Base-by-base conservation (phyloP, 2,797 vertebrate species). In the Philypnodon macrostomus region DNA sequence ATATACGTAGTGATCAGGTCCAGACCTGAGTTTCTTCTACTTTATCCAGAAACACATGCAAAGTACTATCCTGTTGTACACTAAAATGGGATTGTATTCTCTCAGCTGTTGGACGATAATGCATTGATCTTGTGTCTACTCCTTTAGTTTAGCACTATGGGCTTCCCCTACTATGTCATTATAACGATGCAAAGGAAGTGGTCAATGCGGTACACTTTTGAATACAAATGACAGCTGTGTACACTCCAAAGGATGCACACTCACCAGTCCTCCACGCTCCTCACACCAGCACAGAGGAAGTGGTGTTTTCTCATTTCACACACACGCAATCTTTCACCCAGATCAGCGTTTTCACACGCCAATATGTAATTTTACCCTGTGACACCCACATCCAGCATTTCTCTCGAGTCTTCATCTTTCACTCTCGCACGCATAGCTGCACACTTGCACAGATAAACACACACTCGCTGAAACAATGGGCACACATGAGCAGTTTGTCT, bases 231-330 rank as follows among this genome's bases (percentile, higher is more conserved):
- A 52, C 79, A 82, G 80, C 80, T 86, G 75, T 64, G 61, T 53
- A 57, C 56, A 72, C 53, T 18, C 26, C 12, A 56, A 74, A 58
- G 67, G 64, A 75, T 59, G 45, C 18, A 59, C 42, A 55, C 64
- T 50, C 72, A 61, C 46, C 67, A 48, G 67, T 67, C 63, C 51
- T 55, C 51, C 41, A 27, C 31, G 48, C 56, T 55, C 52, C 50
- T 79, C 64, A 80, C 80, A 81, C 32, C 53, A 52, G 48, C 63
- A 58, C 77, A 71, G 65, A 78, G 83, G 84, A 88, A 88, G 82
- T 80, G 67, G 76, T 81, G 79, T 82, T 79, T 77, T 79, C 58
- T 79, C 64, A 70, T 73, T 66, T 66, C 62, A 38, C 21, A 55
- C 76, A 64, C 84, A 85, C 73, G 81, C 83, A 74, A 77, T 63